Evolutionary conservation across 2,113 vertebrate species (phyloP).

Genomic region (Girardinichthys multiradiatus): DNA sequence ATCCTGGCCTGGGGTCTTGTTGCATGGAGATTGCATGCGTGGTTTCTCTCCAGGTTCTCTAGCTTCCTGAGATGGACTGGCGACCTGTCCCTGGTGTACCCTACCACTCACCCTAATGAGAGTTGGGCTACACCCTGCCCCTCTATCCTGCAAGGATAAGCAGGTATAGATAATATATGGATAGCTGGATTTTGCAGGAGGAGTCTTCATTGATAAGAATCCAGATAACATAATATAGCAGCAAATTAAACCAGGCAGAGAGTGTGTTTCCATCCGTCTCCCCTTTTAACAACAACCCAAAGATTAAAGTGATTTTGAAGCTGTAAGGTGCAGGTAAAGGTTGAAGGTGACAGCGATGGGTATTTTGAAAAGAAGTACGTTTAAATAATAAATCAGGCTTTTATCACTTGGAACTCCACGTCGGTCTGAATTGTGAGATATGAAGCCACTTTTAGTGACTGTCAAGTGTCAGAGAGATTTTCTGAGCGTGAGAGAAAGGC

Average conservation of each 20-base stretch:
- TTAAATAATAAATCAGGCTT: slow-evolving; percentile 66
- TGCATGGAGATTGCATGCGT: too few relatives aligned
- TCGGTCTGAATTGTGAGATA: slow-evolving; percentile 45
- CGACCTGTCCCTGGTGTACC: too few relatives aligned
- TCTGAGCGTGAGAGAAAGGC: slow-evolving; percentile 32
- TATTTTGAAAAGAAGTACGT: not conserved
- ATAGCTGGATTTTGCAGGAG: not conserved
- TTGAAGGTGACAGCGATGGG: not conserved
- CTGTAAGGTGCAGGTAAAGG: slow-evolving; percentile 11
- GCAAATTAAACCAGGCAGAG: slow-evolving; percentile 22
- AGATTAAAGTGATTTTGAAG: slow-evolving; percentile 43
- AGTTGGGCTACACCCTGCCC: not conserved
- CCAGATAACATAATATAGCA: slow-evolving; percentile 4
- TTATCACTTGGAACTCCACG: slow-evolving; percentile 43
- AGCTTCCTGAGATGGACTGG: too few relatives aligned
- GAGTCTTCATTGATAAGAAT: too few relatives aligned
- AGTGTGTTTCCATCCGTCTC: not conserved
- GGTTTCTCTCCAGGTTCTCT: too few relatives aligned
- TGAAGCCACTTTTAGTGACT: slow-evolving; percentile 49
- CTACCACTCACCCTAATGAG: not conserved
- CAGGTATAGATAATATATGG: not conserved
- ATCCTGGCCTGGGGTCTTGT: too few relatives aligned
- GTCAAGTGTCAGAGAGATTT: slow-evolving; percentile 58
- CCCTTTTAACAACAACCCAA: slow-evolving; percentile 18
- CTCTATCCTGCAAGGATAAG: not conserved